phyloP scores from a whole-genome alignment of 1,140 invertebrate genomes.

The Drosophila sulfurigaster region DNA sequence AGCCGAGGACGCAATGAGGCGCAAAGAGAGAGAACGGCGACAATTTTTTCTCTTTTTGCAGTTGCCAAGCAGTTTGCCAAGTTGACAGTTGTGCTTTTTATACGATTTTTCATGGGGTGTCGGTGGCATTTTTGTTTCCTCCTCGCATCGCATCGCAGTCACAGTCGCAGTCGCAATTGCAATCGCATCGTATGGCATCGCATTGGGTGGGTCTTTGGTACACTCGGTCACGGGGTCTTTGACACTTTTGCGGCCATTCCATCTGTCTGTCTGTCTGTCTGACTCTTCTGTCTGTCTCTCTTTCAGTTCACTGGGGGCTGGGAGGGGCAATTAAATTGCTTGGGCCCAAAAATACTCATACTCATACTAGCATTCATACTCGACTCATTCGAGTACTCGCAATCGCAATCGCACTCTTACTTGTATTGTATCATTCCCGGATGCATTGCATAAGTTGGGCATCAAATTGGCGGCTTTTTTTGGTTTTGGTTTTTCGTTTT shows the following conservation, averaged over 20 bases:
- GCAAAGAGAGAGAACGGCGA: not conserved
- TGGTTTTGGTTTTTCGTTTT: not conserved
- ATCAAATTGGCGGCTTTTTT: conserved; percentile 35
- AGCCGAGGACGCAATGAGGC: conserved; percentile 15
- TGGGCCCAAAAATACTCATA: conserved; percentile 40
- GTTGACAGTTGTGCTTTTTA: conserved; percentile 48
- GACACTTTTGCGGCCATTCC: conserved; percentile 55
- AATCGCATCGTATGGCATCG: not conserved
- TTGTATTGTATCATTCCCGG: conserved; percentile 52
- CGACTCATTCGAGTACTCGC: not conserved
- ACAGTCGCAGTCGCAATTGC: too few species aligned
- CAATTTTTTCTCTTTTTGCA: conserved; percentile 12
- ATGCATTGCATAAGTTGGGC: conserved; percentile 71
- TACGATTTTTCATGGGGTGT: conserved; percentile 26
- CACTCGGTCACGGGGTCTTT: conserved; percentile 83
- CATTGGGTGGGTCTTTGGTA: conserved; percentile 48
- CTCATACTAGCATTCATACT: not conserved
- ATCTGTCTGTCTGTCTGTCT: not conserved
- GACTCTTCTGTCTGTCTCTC: not conserved
- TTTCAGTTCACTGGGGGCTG: not conserved
- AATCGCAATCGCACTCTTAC: not conserved
- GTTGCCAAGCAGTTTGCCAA: conserved; percentile 54
- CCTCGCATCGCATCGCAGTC: not conserved
- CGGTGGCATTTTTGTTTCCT: conserved; percentile 34
- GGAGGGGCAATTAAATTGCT: conserved; percentile 67